Percentiles rank a stretch among this genome's conserved stretches.
Evolutionary conservation across 2,797 vertebrate species (phyloP).

Genomic region (Eidolon dupreanum): DNA sequence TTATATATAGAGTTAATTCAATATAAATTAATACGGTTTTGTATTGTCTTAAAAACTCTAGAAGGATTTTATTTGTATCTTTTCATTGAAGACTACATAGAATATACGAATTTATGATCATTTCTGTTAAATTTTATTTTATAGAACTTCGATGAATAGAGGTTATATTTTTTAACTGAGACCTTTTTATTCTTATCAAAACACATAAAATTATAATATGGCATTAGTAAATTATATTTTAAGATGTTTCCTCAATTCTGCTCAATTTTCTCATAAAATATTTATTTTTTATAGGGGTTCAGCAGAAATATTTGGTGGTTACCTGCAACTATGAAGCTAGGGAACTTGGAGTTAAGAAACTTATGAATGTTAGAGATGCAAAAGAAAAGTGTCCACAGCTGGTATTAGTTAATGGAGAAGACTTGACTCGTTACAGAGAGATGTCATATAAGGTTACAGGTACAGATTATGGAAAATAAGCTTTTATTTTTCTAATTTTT

Average conservation of each 20-base stretch:
- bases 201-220: neutral
- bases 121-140: slow-evolving; percentile 46
- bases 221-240: neutral
- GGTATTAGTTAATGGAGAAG: slow-evolving; percentile 94
- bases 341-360: slow-evolving; percentile 89
- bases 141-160: neutral
- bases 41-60: slow-evolving; percentile 14
- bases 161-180: neutral
- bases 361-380: slow-evolving; percentile 90
- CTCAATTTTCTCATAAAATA: neutral
- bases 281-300: slow-evolving; percentile 87
- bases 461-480: slow-evolving; percentile 69
- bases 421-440: slow-evolving; percentile 93
- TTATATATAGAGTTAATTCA: slow-evolving; percentile 1
- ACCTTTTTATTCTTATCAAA: slow-evolving; percentile 32
- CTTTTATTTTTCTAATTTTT: neutral
- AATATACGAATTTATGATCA: neutral
- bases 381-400: slow-evolving; percentile 92
- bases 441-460: slow-evolving; percentile 95
- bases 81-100: neutral
- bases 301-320: slow-evolving; percentile 93
- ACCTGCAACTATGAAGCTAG: slow-evolving; percentile 96
- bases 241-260: neutral
- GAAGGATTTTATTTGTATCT: neutral
- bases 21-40: slow-evolving; percentile 24